Conservation (phyloP, 2,888 invertebrate species). For the Scaptomyza parva region DNA sequence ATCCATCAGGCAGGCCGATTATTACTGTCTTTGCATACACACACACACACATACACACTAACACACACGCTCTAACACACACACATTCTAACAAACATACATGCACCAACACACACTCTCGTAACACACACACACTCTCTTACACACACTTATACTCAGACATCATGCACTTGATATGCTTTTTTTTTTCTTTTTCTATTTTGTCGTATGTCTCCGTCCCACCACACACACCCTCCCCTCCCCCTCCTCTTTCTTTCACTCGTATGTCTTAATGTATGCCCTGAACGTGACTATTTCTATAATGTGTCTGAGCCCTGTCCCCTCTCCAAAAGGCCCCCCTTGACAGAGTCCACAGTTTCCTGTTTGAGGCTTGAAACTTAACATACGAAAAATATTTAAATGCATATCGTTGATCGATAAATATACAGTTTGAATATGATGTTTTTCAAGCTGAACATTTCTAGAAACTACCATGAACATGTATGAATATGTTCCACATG, state of each 20-base stretch:
- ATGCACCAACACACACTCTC: conserved; percentile 50
- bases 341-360: conserved; percentile 40
- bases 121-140: conserved; percentile 7
- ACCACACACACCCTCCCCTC: not conserved
- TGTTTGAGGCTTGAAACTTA: conserved; percentile 6
- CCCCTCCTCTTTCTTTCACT: not conserved
- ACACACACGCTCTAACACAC: conserved; percentile 3
- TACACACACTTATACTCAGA: conserved; percentile 1
- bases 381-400: not conserved
- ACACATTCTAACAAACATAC: conserved; percentile 10
- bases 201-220: conserved; percentile 41
- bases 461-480: no score
- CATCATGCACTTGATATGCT: conserved; percentile 68
- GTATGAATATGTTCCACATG: conserved; percentile 7
- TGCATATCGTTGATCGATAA: conserved; percentile 31
- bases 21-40: conserved; percentile 45
- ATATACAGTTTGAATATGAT: not conserved
- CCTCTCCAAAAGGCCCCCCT: conserved; percentile 20
- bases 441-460: not conserved
- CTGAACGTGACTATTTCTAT: conserved; percentile 70
- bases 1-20: conserved; percentile 43
- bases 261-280: conserved; percentile 24
- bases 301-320: conserved; percentile 42
- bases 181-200: conserved; percentile 8
- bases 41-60: not conserved